Conservation (phyloP, 1,140 invertebrate genomes). For the Aphis gossypii region DNA sequence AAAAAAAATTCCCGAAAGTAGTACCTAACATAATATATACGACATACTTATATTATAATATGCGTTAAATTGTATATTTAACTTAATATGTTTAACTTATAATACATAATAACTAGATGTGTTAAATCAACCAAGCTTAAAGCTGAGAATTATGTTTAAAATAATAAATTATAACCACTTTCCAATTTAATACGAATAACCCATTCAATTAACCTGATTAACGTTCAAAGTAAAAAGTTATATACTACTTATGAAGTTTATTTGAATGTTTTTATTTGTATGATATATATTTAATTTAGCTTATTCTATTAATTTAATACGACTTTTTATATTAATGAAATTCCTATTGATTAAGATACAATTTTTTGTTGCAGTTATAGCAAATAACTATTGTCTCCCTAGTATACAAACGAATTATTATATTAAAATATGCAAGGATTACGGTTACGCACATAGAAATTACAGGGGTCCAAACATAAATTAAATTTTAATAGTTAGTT, state of each 20-base stretch:
- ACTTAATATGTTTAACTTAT: neutral
- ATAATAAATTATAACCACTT: neutral
- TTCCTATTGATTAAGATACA: neutral
- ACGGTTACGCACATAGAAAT: neutral
- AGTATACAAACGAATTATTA: neutral
- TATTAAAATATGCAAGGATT: neutral
- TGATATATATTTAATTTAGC: neutral
- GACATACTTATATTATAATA: neutral
- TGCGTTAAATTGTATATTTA: neutral
- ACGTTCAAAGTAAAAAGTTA: neutral
- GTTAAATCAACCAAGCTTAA: neutral
- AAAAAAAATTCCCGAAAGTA: neutral
- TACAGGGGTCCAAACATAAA: neutral
- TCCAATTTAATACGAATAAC: neutral
- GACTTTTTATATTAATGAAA: neutral
- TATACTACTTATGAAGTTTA: neutral
- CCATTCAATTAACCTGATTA: neutral
- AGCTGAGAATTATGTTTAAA: neutral
- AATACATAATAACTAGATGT: neutral
- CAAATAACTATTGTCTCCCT: neutral
- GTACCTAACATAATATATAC: neutral
- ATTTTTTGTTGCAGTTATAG: neutral
- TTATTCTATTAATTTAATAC: neutral
- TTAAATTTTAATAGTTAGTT: constrained; percentile 33
- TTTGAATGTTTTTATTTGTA: neutral